phyloP scores from a whole-genome alignment of 1,140 invertebrate species.

The Colletes gigas region DNA sequence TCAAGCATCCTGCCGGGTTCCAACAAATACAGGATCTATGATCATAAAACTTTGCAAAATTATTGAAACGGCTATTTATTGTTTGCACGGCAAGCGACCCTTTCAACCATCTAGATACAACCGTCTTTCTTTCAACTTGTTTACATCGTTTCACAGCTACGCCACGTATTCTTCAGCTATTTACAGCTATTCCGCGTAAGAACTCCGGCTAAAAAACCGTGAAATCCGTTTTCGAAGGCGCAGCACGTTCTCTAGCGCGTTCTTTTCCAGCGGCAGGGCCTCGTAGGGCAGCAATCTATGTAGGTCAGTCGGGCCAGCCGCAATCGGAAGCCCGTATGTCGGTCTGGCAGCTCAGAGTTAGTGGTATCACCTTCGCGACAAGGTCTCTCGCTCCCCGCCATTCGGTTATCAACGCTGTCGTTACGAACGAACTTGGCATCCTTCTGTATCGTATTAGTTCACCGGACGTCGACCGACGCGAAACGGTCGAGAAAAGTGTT shows the following conservation, averaged over 20 bases:
- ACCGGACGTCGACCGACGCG: conserved; percentile 13
- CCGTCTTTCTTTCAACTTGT: no score
- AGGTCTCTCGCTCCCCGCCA: conserved; percentile 66
- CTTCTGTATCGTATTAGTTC: conserved; percentile 58
- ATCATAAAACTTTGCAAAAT: no score
- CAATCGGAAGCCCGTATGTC: conserved; percentile 76
- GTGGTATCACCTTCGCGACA: conserved; percentile 72
- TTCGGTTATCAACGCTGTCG: conserved; percentile 53
- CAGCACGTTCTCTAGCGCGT: background rate
- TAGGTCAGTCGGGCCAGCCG: conserved; percentile 70
- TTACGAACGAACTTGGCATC: conserved; percentile 31
- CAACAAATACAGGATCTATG: no score
- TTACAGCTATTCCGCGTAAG: no score
- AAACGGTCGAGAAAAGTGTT: background rate
- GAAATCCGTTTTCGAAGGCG: background rate
- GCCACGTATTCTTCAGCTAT: no score
- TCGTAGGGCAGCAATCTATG: conserved; percentile 72
- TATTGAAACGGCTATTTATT: no score
- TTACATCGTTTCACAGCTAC: no score
- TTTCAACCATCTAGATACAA: no score
- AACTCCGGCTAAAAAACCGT: background rate
- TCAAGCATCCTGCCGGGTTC: no score
- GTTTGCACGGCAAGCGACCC: no score
- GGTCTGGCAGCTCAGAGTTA: conserved; percentile 43
- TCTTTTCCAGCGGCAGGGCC: conserved; percentile 48